Percentiles rank a stretch among this genome's conserved stretches.
Conservation (phyloP, 2,113 vertebrate species). For the Neofelis nebulosa region DNA sequence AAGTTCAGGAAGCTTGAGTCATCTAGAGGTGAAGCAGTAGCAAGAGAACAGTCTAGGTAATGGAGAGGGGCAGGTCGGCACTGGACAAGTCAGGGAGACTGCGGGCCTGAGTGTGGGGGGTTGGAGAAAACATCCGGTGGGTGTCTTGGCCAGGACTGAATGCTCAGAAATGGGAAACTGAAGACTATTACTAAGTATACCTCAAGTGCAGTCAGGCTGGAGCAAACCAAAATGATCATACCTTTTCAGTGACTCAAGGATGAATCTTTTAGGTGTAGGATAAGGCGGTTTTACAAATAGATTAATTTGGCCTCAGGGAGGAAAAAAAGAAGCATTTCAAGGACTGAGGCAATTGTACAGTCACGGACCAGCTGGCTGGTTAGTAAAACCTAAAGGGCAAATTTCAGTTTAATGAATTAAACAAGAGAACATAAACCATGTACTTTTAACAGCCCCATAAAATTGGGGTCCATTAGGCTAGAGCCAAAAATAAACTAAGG, state of each 20-base stretch:
- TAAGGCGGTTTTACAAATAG: neutral
- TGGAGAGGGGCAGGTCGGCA: neutral
- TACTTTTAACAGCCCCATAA: neutral
- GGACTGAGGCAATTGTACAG: neutral
- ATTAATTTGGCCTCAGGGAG: neutral
- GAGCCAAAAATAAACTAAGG: conserved; percentile 5
- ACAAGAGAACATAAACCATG: neutral
- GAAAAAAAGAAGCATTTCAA: neutral
- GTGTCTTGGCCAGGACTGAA: neutral
- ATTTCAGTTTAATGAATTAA: conserved; percentile 41
- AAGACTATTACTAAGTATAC: neutral
- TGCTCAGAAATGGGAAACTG: neutral
- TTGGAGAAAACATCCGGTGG: neutral
- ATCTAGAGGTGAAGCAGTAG: neutral
- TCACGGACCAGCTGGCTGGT: neutral
- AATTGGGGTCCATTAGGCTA: neutral
- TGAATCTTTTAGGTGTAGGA: neutral
- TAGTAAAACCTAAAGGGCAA: neutral
- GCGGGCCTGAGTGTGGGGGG: neutral
- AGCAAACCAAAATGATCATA: neutral
- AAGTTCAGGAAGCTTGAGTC: neutral
- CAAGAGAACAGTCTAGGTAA: neutral
- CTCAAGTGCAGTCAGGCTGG: neutral
- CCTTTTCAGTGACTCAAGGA: neutral
- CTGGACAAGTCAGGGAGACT: neutral